These are phyloP conservation scores for Danaus chrysippus DNA, from an alignment of 2,888 invertebrate species.

Conservation along the genomic window DNA sequence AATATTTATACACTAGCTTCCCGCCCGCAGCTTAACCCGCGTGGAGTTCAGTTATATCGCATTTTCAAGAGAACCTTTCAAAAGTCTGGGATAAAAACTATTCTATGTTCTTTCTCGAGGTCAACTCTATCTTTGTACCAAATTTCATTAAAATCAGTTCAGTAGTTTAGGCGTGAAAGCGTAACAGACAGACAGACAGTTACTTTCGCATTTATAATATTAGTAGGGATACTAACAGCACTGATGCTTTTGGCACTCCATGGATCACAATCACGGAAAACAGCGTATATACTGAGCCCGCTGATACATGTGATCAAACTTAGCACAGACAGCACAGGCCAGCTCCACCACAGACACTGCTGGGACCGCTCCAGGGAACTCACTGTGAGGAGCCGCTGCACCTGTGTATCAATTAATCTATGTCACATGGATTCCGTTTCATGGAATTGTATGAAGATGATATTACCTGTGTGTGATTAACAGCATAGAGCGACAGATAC, in stretches of 20 bases:
- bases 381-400: constrained; percentile 85
- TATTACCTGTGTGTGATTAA: constrained; percentile 87
- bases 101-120: too few relatives aligned
- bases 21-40: too few relatives aligned
- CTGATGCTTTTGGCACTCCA: constrained; percentile 79
- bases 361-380: constrained; percentile 85
- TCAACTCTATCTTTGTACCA: too few relatives aligned
- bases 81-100: too few relatives aligned
- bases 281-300: constrained; percentile 91
- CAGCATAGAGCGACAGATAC: constrained; percentile 89
- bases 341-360: constrained; percentile 86
- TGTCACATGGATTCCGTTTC: neutral
- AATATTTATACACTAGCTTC: too few relatives aligned
- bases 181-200: too few relatives aligned
- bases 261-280: constrained; percentile 91
- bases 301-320: constrained; percentile 87
- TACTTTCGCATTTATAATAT: too few relatives aligned
- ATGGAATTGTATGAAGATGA: constrained; percentile 2
- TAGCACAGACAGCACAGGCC: constrained; percentile 87
- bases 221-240: constrained; percentile 64
- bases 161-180: too few relatives aligned
- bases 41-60: too few relatives aligned
- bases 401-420: constrained; percentile 44
- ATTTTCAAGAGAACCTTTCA: too few relatives aligned
- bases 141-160: too few relatives aligned